Evolutionary conservation across 2,797 vertebrate species (phyloP).

Genomic region (Crax fasciolata): DNA sequence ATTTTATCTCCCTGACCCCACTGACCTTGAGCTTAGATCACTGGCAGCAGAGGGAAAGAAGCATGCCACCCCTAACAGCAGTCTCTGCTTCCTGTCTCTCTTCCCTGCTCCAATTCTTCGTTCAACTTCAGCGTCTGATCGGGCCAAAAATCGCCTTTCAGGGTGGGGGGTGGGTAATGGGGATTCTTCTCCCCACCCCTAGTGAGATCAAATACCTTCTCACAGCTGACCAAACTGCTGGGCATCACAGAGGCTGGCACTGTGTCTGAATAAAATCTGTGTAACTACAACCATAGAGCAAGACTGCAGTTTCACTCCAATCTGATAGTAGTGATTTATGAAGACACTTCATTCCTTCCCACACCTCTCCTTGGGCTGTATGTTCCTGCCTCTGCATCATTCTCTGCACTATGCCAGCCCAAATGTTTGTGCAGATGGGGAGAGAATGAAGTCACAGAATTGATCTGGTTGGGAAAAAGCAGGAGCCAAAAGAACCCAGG

Average conservation of each 20-base stretch:
- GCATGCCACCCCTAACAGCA: rapidly evolving
- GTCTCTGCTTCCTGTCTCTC: neutral
- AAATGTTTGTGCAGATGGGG: slow-evolving; percentile 67
- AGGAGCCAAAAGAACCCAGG: slow-evolving; percentile 56
- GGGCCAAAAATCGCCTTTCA: neutral
- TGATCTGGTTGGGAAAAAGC: slow-evolving; percentile 13
- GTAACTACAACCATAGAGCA: neutral
- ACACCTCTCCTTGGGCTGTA: slow-evolving; percentile 1
- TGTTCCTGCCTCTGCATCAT: slow-evolving; percentile 12
- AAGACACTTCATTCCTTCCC: slow-evolving; percentile 1
- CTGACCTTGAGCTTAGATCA: neutral
- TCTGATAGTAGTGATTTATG: slow-evolving; percentile 21
- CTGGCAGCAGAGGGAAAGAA: neutral
- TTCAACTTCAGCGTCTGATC: neutral
- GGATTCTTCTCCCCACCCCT: neutral
- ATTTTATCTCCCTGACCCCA: neutral
- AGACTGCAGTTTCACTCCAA: neutral
- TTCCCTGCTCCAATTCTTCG: neutral
- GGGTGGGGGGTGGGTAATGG: rapidly evolving
- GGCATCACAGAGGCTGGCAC: neutral
- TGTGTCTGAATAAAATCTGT: neutral
- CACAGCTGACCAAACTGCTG: neutral
- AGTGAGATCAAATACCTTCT: neutral
- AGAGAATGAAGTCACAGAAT: slow-evolving; percentile 30
- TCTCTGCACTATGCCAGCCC: slow-evolving; percentile 24